phyloP scores from a whole-genome alignment of 92 coral and sea anemone species.

The Ricordea florida region DNA sequence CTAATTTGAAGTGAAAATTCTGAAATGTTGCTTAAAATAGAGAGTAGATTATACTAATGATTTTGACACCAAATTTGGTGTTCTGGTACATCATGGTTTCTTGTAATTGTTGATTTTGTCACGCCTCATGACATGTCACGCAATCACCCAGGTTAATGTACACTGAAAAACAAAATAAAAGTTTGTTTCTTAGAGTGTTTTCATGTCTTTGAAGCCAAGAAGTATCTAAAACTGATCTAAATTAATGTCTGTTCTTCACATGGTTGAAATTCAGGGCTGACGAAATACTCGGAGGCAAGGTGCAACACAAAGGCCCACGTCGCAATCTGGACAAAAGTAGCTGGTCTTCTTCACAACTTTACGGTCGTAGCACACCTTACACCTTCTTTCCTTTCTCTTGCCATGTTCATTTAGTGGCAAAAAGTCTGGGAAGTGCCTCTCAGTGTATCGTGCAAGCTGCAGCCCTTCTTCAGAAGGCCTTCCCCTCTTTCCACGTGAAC shows the following conservation, averaged over 20 bases:
- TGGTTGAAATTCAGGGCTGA: not conserved
- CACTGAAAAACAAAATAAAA: not conserved
- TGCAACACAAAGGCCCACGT: conserved; percentile 28
- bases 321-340: conserved; percentile 30
- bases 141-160: not conserved
- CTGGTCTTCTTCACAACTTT: not conserved
- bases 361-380: not conserved
- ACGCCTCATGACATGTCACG: not conserved
- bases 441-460: not conserved
- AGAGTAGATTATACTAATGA: not conserved
- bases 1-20: not conserved
- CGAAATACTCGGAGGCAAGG: conserved; percentile 28
- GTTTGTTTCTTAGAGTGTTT: not conserved
- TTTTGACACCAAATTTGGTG: not conserved
- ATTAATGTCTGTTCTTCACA: not conserved
- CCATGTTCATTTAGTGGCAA: conserved; percentile 29
- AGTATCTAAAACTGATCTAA: not conserved
- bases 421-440: conserved; percentile 31
- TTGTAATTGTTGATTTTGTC: not conserved
- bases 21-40: not conserved
- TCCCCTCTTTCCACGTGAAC: not conserved
- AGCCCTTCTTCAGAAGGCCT: conserved; percentile 14
- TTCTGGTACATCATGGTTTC: not conserved
- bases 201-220: not conserved
- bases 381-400: conserved; percentile 3